Conservation (phyloP, 2,888 invertebrate species). For the Platycnemis pennipes region DNA sequence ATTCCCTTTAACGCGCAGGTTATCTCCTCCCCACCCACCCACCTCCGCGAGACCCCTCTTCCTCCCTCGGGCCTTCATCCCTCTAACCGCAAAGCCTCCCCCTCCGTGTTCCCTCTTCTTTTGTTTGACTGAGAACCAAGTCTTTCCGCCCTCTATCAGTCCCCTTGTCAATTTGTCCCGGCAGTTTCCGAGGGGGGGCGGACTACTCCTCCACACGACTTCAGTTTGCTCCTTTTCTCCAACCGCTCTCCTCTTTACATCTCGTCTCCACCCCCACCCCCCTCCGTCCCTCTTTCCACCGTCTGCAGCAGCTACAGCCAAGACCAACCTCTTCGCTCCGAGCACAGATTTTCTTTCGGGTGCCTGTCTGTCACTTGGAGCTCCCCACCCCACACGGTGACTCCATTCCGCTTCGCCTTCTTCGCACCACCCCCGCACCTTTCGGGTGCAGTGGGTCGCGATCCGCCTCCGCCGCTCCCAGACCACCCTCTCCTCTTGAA, state of each 20-base stretch:
- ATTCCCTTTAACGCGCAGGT: neutral
- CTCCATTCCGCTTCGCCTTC: neutral
- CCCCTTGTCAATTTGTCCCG: constrained; percentile 58
- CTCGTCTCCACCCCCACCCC: neutral
- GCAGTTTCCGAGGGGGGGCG: neutral
- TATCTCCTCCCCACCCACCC: neutral
- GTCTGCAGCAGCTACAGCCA: neutral
- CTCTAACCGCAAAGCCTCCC: constrained; percentile 1
- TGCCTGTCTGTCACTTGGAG: neutral
- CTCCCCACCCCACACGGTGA: neutral
- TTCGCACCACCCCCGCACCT: neutral
- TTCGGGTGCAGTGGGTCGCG: neutral
- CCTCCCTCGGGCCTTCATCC: neutral
- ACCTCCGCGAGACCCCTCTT: neutral
- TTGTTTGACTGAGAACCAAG: constrained; percentile 48
- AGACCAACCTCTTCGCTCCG: constrained; percentile 18
- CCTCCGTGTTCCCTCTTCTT: neutral
- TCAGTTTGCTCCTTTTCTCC: neutral
- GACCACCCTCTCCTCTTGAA: neutral
- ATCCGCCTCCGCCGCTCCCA: neutral
- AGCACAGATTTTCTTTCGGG: constrained; percentile 28
- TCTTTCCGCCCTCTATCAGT: constrained; percentile 57
- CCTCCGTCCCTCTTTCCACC: neutral
- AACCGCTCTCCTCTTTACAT: neutral
- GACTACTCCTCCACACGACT: neutral